These are phyloP conservation scores for Neosilurus hyrtlii DNA, from an alignment of 2,797 vertebrate species.

Conservation along the genomic window DNA sequence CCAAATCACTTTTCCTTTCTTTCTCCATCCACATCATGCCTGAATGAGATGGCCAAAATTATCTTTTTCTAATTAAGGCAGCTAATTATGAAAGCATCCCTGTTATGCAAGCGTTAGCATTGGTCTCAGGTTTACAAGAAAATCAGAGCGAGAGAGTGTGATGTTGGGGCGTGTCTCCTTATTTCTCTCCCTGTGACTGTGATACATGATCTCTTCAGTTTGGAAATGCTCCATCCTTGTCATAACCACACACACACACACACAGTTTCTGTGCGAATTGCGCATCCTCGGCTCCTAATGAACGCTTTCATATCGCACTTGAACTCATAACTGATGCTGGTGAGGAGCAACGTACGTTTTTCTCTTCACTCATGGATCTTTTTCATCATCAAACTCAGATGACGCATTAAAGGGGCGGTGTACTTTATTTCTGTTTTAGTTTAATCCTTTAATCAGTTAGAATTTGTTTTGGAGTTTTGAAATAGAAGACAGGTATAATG, in stretches of 20 bases:
- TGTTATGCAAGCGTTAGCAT: neutral
- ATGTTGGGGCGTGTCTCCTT: neutral
- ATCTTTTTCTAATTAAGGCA: neutral
- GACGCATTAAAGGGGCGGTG: neutral
- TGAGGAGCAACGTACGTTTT: neutral
- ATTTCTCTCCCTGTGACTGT: neutral
- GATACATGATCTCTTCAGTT: neutral
- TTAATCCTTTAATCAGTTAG: neutral
- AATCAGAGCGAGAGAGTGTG: neutral
- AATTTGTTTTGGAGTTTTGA: neutral
- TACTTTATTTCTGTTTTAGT: neutral
- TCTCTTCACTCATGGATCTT: neutral
- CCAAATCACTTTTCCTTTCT: neutral
- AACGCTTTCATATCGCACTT: neutral
- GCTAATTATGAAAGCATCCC: neutral
- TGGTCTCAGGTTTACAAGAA: neutral
- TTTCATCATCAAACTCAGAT: neutral
- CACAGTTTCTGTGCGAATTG: neutral
- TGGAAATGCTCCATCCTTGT: neutral
- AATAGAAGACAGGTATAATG: neutral
- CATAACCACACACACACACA: neutral
- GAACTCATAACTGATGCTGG: neutral
- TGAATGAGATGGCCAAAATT: too few species aligned
- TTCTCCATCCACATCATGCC: too few species aligned
- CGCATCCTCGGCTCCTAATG: neutral